Evolutionary conservation across 2,888 invertebrate species (phyloP).

Genomic region (Habrosyne pyritoides): DNA sequence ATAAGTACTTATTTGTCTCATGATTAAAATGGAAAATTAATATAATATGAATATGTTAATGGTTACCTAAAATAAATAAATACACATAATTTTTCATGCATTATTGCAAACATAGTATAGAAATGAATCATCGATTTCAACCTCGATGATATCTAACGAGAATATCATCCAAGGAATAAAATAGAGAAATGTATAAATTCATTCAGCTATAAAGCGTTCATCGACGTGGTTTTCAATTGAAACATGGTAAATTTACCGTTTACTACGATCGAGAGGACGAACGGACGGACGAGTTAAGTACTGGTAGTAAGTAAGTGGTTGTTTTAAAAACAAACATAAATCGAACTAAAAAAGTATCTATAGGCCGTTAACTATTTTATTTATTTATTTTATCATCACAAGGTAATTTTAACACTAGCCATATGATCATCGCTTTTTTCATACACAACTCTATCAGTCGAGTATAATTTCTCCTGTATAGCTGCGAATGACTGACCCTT

Average conservation of each 20-base stretch:
- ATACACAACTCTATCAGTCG: constrained; percentile 62
- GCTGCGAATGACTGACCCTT: constrained; percentile 85
- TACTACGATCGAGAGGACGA: constrained; percentile 23
- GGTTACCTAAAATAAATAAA: no score
- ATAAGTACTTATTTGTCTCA: neutral
- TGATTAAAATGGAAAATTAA: neutral
- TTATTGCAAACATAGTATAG: neutral
- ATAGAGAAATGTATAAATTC: neutral
- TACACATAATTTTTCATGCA: neutral
- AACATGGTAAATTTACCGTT: no score
- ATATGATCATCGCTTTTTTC: constrained; percentile 62
- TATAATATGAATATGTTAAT: neutral
- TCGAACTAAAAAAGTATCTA: constrained; percentile 12
- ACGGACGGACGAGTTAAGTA: constrained; percentile 37
- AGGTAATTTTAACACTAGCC: constrained; percentile 63
- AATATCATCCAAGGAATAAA: neutral
- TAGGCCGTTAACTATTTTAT: constrained; percentile 14
- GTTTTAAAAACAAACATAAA: neutral
- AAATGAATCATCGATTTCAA: neutral
- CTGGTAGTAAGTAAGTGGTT: constrained; percentile 8
- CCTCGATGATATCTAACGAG: neutral
- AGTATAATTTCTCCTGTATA: constrained; percentile 79
- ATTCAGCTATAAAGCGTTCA: neutral
- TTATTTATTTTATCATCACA: constrained; percentile 31
- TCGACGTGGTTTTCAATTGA: no score